These are phyloP conservation scores for Maconellicoccus hirsutus DNA, from an alignment of 1,140 invertebrate species.

Conservation along the genomic window DNA sequence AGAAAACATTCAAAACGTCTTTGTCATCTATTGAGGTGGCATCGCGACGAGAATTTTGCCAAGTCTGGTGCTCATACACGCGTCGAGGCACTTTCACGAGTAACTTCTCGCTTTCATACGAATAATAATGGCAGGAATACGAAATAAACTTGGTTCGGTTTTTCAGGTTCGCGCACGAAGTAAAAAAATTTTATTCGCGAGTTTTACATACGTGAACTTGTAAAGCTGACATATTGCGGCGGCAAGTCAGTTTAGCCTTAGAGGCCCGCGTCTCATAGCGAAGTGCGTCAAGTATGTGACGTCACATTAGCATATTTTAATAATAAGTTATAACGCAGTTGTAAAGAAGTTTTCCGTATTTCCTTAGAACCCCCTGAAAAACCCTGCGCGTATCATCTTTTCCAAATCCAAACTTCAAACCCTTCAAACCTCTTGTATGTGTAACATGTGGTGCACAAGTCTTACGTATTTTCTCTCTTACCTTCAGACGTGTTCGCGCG, in stretches of 20 bases:
- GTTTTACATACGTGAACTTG: too few relatives aligned
- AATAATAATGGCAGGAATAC: neutral
- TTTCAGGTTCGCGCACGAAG: too few relatives aligned
- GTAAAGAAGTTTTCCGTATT: constrained; percentile 18
- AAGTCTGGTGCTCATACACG: neutral
- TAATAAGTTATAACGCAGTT: constrained; percentile 22
- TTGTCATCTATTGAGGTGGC: neutral
- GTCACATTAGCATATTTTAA: constrained; percentile 22
- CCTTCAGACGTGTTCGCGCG: neutral
- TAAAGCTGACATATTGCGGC: too few relatives aligned
- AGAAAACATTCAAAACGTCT: neutral
- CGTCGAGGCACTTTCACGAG: neutral
- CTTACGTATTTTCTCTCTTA: constrained; percentile 13
- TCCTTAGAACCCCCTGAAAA: neutral
- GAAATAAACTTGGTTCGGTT: neutral
- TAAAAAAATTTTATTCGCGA: too few relatives aligned
- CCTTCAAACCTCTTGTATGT: constrained; percentile 16
- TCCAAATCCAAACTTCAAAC: constrained; percentile 18
- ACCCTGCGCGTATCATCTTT: constrained; percentile 10
- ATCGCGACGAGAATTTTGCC: neutral
- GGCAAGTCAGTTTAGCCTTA: neutral
- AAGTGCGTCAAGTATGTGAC: constrained; percentile 22
- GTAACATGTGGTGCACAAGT: constrained; percentile 19
- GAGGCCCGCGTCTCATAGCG: neutral
- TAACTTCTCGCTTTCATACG: neutral